Conservation (phyloP, 23 tunicate species). For the Phallusia fumigata region DNA sequence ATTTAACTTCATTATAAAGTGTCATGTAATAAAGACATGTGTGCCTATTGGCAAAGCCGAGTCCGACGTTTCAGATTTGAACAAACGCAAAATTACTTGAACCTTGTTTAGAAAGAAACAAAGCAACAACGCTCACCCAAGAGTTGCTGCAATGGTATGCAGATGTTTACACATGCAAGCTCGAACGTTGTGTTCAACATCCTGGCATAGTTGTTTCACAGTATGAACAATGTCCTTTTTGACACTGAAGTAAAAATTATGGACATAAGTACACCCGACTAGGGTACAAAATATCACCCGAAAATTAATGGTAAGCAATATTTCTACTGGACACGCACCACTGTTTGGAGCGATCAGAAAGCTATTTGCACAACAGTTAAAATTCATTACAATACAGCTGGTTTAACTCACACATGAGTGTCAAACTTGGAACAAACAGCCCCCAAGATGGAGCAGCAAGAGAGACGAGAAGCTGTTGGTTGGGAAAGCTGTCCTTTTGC, state of each 20-base stretch:
- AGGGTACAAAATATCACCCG: too few species aligned
- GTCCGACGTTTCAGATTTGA: too few species aligned
- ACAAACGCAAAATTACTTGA: neutral
- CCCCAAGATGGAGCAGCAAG: conserved; percentile 72
- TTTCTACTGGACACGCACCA: too few species aligned
- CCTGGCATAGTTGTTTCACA: conserved; percentile 79
- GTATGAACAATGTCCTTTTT: conserved; percentile 79
- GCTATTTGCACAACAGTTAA: too few species aligned
- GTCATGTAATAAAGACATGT: too few species aligned
- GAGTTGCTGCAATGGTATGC: conserved; percentile 47
- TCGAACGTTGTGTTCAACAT: conserved; percentile 86
- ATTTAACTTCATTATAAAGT: too few species aligned
- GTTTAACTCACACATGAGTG: conserved; percentile 48
- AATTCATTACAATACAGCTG: too few species aligned
- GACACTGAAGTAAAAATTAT: conserved; percentile 35
- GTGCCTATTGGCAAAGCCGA: too few species aligned
- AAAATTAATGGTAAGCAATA: too few species aligned
- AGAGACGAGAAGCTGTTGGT: conserved; percentile 69
- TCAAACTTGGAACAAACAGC: conserved; percentile 79
- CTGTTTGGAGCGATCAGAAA: too few species aligned
- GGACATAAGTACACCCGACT: neutral
- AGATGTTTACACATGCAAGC: conserved; percentile 77
- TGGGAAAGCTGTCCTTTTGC: conserved; percentile 86
- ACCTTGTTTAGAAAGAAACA: neutral
- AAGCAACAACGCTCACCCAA: conserved; percentile 50